These are phyloP conservation scores for Python bivittatus DNA, from an alignment of 2,113 vertebrate genomes.

Conservation along the genomic window DNA sequence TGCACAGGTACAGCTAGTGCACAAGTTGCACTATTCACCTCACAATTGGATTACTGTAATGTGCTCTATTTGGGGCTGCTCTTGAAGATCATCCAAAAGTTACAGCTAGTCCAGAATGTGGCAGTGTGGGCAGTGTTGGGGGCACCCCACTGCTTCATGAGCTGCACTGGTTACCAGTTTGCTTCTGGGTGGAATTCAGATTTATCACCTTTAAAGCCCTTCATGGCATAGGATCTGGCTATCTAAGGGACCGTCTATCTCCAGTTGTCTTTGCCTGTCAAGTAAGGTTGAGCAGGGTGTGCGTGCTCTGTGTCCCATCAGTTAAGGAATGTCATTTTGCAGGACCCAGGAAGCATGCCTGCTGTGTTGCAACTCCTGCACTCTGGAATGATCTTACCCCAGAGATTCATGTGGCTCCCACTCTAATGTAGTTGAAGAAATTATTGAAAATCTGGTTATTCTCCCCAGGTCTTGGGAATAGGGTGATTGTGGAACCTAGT, in stretches of 20 bases:
- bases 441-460: background rate
- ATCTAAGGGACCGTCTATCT: background rate
- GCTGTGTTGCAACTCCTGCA: background rate
- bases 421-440: background rate
- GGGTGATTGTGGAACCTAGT: background rate
- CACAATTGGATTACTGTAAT: background rate
- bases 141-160: background rate
- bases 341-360: background rate
- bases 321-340: background rate
- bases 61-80: background rate
- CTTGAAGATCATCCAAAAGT: background rate
- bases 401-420: background rate
- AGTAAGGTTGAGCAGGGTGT: background rate
- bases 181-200: background rate
- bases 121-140: background rate
- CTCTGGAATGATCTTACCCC: background rate
- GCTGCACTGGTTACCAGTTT: background rate
- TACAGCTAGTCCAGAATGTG: background rate
- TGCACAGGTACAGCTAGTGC: background rate
- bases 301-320: background rate
- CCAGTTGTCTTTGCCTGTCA: background rate
- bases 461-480: background rate
- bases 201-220: background rate
- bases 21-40: background rate
- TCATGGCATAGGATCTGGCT: background rate